Evolutionary conservation across 2,888 invertebrate genomes (phyloP).

Genomic region (Coelopa pilipes): DNA sequence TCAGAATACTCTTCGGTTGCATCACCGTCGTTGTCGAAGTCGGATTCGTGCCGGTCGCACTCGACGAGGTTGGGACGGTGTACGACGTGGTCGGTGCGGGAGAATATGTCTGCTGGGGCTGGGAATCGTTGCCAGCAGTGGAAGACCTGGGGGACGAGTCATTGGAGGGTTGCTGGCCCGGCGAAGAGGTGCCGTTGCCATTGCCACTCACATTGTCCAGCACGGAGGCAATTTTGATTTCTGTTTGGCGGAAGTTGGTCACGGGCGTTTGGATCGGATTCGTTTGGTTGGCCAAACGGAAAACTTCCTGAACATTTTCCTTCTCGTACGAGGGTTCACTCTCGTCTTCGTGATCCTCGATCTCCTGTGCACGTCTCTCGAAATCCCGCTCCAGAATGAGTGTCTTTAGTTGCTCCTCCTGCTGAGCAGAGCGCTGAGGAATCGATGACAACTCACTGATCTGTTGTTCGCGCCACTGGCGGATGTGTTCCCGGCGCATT

Average conservation of each 20-base stretch:
- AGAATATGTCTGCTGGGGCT: conserved; percentile 33
- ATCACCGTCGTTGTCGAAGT: conserved; percentile 43
- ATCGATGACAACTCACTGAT: conserved; percentile 81
- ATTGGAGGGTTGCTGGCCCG: conserved; percentile 41
- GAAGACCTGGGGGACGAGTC: conserved; percentile 56
- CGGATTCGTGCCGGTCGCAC: background rate
- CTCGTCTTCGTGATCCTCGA: conserved; percentile 76
- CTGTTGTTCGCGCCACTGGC: conserved; percentile 86
- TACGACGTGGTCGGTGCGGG: conserved; percentile 19
- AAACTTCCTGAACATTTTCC: conserved; percentile 69
- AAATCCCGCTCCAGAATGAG: conserved; percentile 93
- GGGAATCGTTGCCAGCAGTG: conserved; percentile 21
- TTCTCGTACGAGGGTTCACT: conserved; percentile 67
- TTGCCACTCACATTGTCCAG: conserved; percentile 42
- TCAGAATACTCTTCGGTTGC: conserved; percentile 66
- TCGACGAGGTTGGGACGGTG: background rate
- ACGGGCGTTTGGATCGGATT: conserved; percentile 67
- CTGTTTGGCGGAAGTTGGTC: conserved; percentile 65
- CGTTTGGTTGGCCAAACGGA: conserved; percentile 67
- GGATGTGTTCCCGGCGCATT: conserved; percentile 78
- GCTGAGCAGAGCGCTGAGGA: conserved; percentile 78
- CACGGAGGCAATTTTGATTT: conserved; percentile 59
- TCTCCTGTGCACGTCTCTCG: conserved; percentile 87
- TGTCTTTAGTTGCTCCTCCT: conserved; percentile 89
- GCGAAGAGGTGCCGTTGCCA: background rate